Evolutionary conservation across 2,888 invertebrate species (phyloP).

Genomic region (Abrostola tripartita): DNA sequence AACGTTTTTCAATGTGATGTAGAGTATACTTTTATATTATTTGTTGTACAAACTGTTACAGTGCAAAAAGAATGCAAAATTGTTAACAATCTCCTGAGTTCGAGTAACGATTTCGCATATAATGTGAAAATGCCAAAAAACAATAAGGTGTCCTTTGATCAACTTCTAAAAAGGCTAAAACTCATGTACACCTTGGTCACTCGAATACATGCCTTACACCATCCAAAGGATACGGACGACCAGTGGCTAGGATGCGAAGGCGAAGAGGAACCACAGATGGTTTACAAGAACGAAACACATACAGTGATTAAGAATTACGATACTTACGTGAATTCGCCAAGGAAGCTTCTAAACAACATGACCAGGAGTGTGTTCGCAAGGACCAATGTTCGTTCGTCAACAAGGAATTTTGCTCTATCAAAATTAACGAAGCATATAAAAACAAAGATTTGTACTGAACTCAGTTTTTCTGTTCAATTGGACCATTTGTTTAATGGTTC

Average conservation of each 20-base stretch:
- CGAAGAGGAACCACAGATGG: conserved; percentile 58
- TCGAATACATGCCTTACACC: conserved; percentile 72
- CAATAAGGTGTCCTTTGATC: conserved; percentile 65
- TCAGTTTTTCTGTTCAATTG: conserved; percentile 79
- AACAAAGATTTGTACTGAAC: conserved; percentile 67
- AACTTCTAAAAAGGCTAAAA: conserved; percentile 77
- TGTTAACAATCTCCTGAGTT: conserved; percentile 74
- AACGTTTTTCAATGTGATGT: too few relatives aligned
- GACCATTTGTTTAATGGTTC: conserved; percentile 73
- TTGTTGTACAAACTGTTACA: conserved; percentile 51
- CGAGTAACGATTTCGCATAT: conserved; percentile 65
- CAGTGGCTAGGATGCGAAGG: conserved; percentile 66
- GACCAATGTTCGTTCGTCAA: conserved; percentile 71
- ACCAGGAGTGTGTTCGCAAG: conserved; percentile 77
- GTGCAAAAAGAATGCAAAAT: conserved; percentile 81
- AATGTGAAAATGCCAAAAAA: conserved; percentile 61
- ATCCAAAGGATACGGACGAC: conserved; percentile 77
- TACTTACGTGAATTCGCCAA: conserved; percentile 71
- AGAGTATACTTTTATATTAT: not conserved
- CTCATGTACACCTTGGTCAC: conserved; percentile 77
- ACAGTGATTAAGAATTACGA: conserved; percentile 67
- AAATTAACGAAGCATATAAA: conserved; percentile 74
- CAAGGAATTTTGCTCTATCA: conserved; percentile 70
- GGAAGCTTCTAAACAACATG: conserved; percentile 60
- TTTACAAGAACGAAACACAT: conserved; percentile 68